Evolutionary conservation across 1,140 invertebrate species (phyloP), one percentile per base, ranked within the genome.

Genomic region (Frieseomelitta varia): DNA sequence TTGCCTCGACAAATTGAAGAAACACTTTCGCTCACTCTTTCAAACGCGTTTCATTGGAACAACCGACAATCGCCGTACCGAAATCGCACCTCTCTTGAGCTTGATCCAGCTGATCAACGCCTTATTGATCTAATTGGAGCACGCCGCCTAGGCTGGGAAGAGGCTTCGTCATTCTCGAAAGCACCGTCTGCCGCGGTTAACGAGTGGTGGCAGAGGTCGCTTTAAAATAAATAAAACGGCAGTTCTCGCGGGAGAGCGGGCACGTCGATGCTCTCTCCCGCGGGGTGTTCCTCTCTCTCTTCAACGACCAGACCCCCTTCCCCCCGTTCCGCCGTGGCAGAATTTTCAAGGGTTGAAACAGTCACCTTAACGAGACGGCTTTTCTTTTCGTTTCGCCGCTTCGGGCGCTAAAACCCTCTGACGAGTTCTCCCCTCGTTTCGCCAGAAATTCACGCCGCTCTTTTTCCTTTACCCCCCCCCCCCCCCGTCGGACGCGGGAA

Each of bases 331-430:
- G 58, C 76, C 61, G 74, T 51, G 8, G 72, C 63, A 76, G 73
- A 81, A 72, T 71, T 82, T 85, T 83, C 71, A 88, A 79, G 85
- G 77, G 87, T 85, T 89, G 87, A 88, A 92, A 89, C 90, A 86
- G 87, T 91, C 88, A 87, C 86, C 85, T 87, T 90, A 89, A 88
- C 88, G 84, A 90, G 87, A 87, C 86, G 74, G 74, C 86, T 89
- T 92, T 90, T 90, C 72, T 82, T 87, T 85, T 74, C 63, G 56
- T 74, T 30, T 67, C 77, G 34, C 69, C 34, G 81, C 56, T 65
- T 39, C 61, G 53, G 73, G 81, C 84, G 47, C 56, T 85, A 73
- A 39, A 83, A 83, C 73, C 55, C 80, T 73, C 67, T 72, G 61
- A 63, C 69, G 78, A 80, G 78, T 71, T 71, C 69, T 72, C 76